Evolutionary conservation across 2,888 invertebrate genomes (phyloP).

Genomic region (Cosmia pyralina): DNA sequence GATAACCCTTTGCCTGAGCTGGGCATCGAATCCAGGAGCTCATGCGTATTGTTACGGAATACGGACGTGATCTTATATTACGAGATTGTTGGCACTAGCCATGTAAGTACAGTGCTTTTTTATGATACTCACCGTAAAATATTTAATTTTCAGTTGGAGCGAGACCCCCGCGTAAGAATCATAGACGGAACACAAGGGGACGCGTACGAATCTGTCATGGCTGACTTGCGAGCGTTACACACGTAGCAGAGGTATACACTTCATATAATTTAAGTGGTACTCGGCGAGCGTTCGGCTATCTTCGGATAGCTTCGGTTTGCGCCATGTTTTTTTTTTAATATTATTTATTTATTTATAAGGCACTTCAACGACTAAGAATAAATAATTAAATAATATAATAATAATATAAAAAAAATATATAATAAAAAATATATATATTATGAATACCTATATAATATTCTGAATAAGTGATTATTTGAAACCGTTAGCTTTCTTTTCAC

Average conservation of each 20-base stretch:
- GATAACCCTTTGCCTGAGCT: not conserved
- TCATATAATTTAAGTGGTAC: not conserved
- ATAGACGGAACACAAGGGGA: conserved; percentile 75
- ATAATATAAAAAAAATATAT: too few relatives aligned
- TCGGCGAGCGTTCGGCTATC: not conserved
- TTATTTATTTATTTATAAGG: too few relatives aligned
- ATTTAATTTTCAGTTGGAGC: conserved; percentile 72
- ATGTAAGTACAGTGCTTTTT: not conserved
- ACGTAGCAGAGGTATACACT: not conserved
- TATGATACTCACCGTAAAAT: not conserved
- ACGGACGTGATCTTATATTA: not conserved
- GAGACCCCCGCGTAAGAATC: conserved; percentile 71
- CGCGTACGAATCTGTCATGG: conserved; percentile 69
- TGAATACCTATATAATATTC: too few relatives aligned
- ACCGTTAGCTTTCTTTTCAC: not conserved
- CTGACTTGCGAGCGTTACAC: conserved; percentile 61
- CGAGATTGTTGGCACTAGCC: not conserved
- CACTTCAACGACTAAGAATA: too few relatives aligned
- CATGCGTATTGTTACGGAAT: not conserved
- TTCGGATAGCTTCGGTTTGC: not conserved
- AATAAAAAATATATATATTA: too few relatives aligned
- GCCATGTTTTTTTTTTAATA: not conserved
- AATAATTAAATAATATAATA: too few relatives aligned
- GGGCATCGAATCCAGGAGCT: not conserved
- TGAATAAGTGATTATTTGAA: conserved; percentile 17